Conservation (phyloP, 2,797 vertebrate species). For the Bothrops alternatus region DNA sequence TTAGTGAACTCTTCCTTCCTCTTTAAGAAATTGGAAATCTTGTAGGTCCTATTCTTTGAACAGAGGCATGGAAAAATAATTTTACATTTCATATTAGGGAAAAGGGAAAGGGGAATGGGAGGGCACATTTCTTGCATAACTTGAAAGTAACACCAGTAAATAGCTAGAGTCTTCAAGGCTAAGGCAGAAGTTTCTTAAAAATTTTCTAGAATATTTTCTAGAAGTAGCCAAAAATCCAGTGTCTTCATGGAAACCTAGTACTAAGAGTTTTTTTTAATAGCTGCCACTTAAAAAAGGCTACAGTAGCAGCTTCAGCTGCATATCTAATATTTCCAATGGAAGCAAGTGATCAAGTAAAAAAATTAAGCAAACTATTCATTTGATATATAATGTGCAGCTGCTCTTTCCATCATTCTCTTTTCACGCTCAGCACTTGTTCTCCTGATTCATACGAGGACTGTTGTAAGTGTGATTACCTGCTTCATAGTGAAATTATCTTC, state of each 20-base stretch:
- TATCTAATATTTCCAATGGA: neutral
- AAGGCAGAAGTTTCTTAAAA: neutral
- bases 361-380: too few species aligned
- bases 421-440: too few species aligned
- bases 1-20: constrained; percentile 28
- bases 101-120: constrained; percentile 4
- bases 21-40: constrained; percentile 26
- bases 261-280: neutral
- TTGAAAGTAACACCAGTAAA: constrained; percentile 1
- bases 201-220: neutral
- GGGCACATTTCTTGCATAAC: constrained; percentile 21
- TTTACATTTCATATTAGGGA: constrained; percentile 16
- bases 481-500: too few species aligned
- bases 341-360: too few species aligned
- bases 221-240: neutral
- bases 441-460: too few species aligned
- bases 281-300: neutral
- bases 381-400: too few species aligned
- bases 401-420: too few species aligned
- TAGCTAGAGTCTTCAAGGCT: too few species aligned
- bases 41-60: constrained; percentile 33
- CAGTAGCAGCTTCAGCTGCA: neutral
- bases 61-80: neutral
- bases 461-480: too few species aligned
- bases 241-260: neutral